Evolutionary conservation across 2,797 vertebrate genomes (phyloP).

Genomic region (Sebastes diaconus): DNA sequence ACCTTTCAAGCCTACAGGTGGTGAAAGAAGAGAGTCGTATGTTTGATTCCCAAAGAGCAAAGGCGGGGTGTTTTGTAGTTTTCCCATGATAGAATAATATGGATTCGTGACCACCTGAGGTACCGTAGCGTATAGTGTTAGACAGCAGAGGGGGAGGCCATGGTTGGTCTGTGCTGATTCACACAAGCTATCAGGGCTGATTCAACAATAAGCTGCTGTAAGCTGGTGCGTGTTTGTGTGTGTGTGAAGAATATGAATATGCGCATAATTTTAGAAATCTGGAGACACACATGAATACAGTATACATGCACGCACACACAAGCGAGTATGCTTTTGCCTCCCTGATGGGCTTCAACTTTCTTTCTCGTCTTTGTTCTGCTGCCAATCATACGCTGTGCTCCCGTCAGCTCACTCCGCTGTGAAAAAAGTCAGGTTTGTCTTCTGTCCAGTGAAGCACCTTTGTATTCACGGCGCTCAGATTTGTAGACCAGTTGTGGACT

Average conservation of each 20-base stretch:
- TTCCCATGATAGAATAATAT: conserved; percentile 1
- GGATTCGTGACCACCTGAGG: neutral
- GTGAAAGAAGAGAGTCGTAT: neutral
- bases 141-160: conserved; percentile 8
- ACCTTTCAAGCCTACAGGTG: neutral
- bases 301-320: conserved; percentile 5
- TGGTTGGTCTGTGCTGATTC: conserved; percentile 20
- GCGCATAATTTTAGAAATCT: neutral
- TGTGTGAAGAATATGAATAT: conserved; percentile 22
- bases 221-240: conserved; percentile 4
- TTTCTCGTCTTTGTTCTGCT: conserved; percentile 49
- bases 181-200: conserved; percentile 1
- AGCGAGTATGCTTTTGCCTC: neutral
- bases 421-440: conserved; percentile 45
- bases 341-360: conserved; percentile 51
- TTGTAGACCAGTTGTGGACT: conserved; percentile 48
- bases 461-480: conserved; percentile 48
- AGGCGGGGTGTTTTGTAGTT: neutral
- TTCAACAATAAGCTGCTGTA: conserved; percentile 14
- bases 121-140: neutral
- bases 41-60: neutral
- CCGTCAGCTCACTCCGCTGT: conserved; percentile 44
- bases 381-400: conserved; percentile 48
- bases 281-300: neutral
- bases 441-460: conserved; percentile 41